phyloP scores from a whole-genome alignment of 2,888 invertebrate species.

The Exephanes ischioxanthus region DNA sequence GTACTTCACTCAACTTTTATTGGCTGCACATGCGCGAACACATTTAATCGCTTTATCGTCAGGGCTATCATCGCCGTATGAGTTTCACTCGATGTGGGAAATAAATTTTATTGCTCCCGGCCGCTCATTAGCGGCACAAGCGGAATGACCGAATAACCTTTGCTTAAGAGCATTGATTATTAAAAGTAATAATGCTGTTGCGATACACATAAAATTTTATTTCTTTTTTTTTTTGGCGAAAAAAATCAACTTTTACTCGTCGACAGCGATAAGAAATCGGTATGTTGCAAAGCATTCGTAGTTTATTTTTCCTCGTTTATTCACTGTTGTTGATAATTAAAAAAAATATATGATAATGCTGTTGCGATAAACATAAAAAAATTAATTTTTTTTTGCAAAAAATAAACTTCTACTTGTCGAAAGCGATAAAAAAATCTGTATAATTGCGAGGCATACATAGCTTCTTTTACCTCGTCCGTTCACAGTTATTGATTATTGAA shows the following conservation, averaged over 20 bases:
- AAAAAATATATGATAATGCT: no score
- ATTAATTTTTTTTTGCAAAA: not conserved
- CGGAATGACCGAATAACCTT: constrained; percentile 25
- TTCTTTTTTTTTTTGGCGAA: not conserved
- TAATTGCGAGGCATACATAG: not conserved
- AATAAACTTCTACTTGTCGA: not conserved
- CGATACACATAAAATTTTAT: constrained; percentile 10
- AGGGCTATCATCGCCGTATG: not conserved
- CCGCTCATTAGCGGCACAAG: constrained; percentile 23
- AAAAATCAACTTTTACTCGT: not conserved
- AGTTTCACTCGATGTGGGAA: not conserved
- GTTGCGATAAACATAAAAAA: no score
- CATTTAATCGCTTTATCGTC: not conserved
- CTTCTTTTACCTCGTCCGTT: no score
- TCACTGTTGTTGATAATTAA: no score
- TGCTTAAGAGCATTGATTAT: not conserved
- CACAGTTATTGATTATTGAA: no score
- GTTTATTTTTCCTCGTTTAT: no score
- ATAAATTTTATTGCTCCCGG: not conserved
- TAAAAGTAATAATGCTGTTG: not conserved
- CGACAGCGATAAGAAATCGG: not conserved
- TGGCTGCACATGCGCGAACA: not conserved
- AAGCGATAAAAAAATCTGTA: not conserved
- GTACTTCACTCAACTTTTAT: not conserved
- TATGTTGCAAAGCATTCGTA: not conserved